A percentile compares a stretch with the other conserved stretches of the same genome.
phyloP scores from a whole-genome alignment of 2,888 invertebrate species.

The Andrena fulva region DNA sequence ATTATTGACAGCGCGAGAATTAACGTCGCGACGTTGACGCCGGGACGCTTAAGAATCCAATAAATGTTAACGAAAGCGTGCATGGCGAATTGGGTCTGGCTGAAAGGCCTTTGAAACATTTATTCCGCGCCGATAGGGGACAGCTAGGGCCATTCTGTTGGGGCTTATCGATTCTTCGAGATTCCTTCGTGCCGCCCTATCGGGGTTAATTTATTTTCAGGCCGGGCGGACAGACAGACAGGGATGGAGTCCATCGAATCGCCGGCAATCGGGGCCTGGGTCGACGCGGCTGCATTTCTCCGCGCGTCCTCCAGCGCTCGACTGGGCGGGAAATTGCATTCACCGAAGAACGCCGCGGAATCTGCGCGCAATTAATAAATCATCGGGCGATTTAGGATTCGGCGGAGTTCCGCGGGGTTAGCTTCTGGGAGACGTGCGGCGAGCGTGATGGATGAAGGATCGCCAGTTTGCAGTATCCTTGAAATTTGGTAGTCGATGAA shows the following conservation, averaged over 20 bases:
- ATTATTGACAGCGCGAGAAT: slow-evolving; percentile 27
- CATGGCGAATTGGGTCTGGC: slow-evolving; percentile 23
- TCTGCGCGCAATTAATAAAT: slow-evolving; percentile 17
- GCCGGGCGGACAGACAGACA: slow-evolving; percentile 30
- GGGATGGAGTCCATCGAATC: slow-evolving; percentile 22
- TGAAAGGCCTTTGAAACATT: slow-evolving; percentile 54
- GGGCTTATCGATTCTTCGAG: slow-evolving; percentile 58
- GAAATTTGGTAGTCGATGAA: no score
- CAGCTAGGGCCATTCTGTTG: slow-evolving; percentile 20
- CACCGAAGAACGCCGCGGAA: neutral
- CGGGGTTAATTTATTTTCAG: slow-evolving; percentile 57
- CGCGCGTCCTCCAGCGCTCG: neutral
- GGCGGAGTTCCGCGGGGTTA: neutral
- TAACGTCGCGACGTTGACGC: slow-evolving; percentile 10
- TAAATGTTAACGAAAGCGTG: slow-evolving; percentile 49
- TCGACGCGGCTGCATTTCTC: slow-evolving; percentile 2
- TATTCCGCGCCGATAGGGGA: slow-evolving; percentile 32
- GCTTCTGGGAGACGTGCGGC: neutral
- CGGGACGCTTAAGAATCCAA: slow-evolving; percentile 35
- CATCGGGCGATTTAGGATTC: neutral
- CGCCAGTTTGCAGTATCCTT: no score
- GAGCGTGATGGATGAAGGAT: neutral
- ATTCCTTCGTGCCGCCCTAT: slow-evolving; percentile 56
- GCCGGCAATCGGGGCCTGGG: slow-evolving; percentile 20
- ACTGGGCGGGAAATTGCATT: neutral